Evolutionary conservation across 2,888 invertebrate species (phyloP).

Genomic region (Lagria hirta): DNA sequence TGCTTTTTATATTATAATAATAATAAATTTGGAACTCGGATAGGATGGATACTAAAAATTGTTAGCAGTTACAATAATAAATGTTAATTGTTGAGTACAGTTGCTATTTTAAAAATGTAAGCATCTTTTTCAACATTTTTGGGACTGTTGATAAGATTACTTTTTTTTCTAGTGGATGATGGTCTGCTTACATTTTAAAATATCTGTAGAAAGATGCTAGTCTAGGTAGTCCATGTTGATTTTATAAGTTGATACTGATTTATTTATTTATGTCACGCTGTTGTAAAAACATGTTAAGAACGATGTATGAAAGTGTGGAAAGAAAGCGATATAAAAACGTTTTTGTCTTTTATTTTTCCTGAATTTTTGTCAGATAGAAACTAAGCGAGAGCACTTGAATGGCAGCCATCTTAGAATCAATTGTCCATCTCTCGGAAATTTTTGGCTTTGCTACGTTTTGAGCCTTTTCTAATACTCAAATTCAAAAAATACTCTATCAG

Average conservation of each 20-base stretch:
- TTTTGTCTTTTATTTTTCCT: constrained; percentile 3
- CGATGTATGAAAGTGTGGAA: constrained; percentile 53
- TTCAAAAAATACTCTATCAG: too few species aligned
- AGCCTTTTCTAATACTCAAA: too few species aligned
- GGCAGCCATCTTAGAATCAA: too few species aligned
- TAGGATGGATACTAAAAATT: constrained; percentile 42
- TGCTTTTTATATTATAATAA: constrained; percentile 46
- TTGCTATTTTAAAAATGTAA: constrained; percentile 21
- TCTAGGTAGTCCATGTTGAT: constrained; percentile 42
- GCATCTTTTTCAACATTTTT: constrained; percentile 11
- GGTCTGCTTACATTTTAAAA: constrained; percentile 28
- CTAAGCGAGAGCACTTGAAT: too few species aligned
- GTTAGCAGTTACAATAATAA: constrained; percentile 48
- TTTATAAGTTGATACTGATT: constrained; percentile 42
- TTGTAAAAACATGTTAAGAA: constrained; percentile 51
- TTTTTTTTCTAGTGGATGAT: too few species aligned
- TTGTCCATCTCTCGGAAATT: too few species aligned
- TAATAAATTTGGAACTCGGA: constrained; percentile 37
- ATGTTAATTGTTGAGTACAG: constrained; percentile 46
- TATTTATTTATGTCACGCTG: constrained; percentile 49
- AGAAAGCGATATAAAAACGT: constrained; percentile 45
- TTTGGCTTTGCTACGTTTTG: too few species aligned
- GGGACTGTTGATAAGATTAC: not conserved
- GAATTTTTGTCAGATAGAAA: too few species aligned
- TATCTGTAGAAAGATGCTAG: constrained; percentile 34